Base-by-base conservation (phyloP, 1,140 invertebrate genomes). In the Hyles vespertilio region DNA sequence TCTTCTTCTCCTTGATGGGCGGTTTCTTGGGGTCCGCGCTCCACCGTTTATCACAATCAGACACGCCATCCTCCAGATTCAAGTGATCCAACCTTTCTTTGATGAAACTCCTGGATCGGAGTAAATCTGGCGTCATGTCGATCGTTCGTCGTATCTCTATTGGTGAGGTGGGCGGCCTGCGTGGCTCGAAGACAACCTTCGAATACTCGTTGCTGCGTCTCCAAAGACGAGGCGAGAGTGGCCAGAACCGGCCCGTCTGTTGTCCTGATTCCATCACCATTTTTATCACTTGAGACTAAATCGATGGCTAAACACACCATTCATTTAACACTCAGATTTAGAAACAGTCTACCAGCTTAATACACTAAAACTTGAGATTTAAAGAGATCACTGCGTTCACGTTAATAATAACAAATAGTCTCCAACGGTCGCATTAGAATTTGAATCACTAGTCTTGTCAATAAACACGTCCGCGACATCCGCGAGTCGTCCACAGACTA, bases 191-290 rank as follows among this genome's bases (percentile, higher is more conserved):
- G 7, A 86, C 82, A 7, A 89, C 77, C 59, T 89, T 89, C 9
- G 85, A 84, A 48, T 84, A 89, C 33, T 89, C 86, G 58, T 77
- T 84, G 63, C 86, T 88, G 11, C 85, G 70, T 32, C 85, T 74
- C 85, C 85, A 88, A 32, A 88, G 65, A 11, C 81, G 73, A 22
- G 85, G 85, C 12, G 85, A 88, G 8, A 88, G 65, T 6, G 85
- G 85, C 85, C 85, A 88, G 58, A 88, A 87, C 5, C 81, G 77
- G 69, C 81, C 79, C 44, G 62, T 70, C 51, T 73, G 71, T 60
- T 85, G 79, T 40, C 78, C 65, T 40, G 84, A 77, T 73, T 89
- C 85, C 82, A 89, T 87, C 54, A 89, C 85, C 85, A 88, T 88
- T 73, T 85, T 86, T 22, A 22, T 22, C 45, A 60, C 53, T 54